Percentiles rank a stretch among this genome's conserved stretches.
phyloP scores from a whole-genome alignment of 2,888 invertebrate genomes.

The Amitus sp. region DNA sequence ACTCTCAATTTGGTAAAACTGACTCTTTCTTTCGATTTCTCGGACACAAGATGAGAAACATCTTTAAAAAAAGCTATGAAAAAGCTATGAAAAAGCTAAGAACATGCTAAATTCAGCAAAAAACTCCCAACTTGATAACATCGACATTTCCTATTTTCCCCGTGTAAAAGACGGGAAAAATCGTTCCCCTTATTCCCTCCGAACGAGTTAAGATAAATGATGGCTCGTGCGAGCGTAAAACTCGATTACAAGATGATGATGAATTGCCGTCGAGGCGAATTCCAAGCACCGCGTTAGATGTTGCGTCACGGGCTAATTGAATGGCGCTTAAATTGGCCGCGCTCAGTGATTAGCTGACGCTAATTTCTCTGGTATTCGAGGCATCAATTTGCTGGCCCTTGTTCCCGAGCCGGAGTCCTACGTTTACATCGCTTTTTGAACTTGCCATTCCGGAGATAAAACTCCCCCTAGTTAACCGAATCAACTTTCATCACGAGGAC shows the following conservation, averaged over 20 bases:
- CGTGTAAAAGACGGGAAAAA: too few species aligned
- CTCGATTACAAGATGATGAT: conserved; percentile 28
- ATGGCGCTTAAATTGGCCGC: conserved; percentile 58
- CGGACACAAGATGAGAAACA: too few species aligned
- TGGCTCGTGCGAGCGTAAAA: conserved; percentile 18
- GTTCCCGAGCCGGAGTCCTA: conserved; percentile 20
- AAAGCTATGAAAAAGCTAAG: too few species aligned
- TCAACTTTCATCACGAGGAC: too few species aligned
- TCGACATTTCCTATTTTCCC: too few species aligned
- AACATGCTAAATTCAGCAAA: too few species aligned
- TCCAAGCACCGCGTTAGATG: conserved; percentile 46
- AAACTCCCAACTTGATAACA: too few species aligned
- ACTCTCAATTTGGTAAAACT: too few species aligned
- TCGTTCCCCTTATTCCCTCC: background rate
- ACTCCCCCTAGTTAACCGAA: too few species aligned
- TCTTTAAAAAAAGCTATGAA: too few species aligned
- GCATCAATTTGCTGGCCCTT: conserved; percentile 34
- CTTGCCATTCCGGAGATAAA: background rate
- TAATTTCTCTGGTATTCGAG: conserved; percentile 33
- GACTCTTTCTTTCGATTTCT: too few species aligned
- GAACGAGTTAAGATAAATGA: background rate
- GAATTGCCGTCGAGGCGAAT: conserved; percentile 20
- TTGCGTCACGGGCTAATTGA: conserved; percentile 60
- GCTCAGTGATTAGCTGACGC: conserved; percentile 56
- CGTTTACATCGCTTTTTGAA: background rate